Evolutionary conservation across 2,888 invertebrate genomes (phyloP), one percentile per base, ranked within the genome.

Genomic region (Crepidodera aurea): DNA sequence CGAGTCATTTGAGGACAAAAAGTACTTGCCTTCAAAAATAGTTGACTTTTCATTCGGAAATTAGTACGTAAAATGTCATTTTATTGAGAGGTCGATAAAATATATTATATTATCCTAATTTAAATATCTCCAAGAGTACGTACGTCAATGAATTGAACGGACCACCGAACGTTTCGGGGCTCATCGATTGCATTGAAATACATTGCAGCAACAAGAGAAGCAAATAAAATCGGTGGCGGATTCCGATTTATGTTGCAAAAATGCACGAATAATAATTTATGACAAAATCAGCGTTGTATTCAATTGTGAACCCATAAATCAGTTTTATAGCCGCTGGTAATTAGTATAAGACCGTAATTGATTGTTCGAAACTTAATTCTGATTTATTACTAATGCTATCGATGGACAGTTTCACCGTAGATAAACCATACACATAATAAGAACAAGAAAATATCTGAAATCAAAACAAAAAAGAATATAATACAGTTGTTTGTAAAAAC

Each of bases 331-430:
- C 75, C 70, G 62, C 71, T 64, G 69, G 73, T 78, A 78, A 78
- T 78, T 78, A 78, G 76, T 73, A 69, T 75, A 76, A 77, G 73
- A 73, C 71, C 66, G 71, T 76, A 77, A 77, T 77, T 75, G 75
- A 75, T 75, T 76, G 75, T 77, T 75, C 71, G 72, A 73, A 71
- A 73, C 72, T 77, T 76, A 77, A 77, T 74, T 64, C 75, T 75
- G 77, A 76, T 77, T 77, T 77, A 77, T 75, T 69, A 25, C 53
- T 22, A 56, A 60, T 34, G 12, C 12, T 10, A 34, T 34, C 34
- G 34, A 34, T 10, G 12, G 34, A 34, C 34, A 34, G 13, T 34
- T 34, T 34, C 13, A 34, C 34, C 34, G 34, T 34, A 34, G 13
- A 12, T 34, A 12, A 2, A 34, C 34, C 34, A 12, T 34, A n/a